Conservation (phyloP, 2,113 vertebrate genomes). For the Butorides virescens region DNA sequence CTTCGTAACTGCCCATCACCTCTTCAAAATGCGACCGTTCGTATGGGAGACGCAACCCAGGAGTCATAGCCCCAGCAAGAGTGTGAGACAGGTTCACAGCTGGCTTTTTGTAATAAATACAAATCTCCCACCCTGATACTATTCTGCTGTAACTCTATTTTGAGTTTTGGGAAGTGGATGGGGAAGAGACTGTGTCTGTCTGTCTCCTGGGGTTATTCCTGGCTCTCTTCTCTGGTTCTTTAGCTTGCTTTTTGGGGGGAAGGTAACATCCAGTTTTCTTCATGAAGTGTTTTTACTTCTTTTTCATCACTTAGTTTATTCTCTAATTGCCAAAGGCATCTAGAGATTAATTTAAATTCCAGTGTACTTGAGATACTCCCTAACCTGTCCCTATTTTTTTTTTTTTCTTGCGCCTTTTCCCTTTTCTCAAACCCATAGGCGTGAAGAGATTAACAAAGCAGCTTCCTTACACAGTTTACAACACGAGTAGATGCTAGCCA, state of each 20-base stretch:
- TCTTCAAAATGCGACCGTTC: rapidly evolving
- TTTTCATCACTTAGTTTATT: not conserved
- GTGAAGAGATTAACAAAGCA: not conserved
- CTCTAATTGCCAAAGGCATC: not conserved
- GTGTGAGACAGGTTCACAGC: not conserved
- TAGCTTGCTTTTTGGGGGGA: not conserved
- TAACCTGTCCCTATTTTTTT: not conserved
- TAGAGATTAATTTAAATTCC: not conserved
- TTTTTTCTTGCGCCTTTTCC: not conserved
- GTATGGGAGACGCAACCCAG: rapidly evolving
- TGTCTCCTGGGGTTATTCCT: not conserved
- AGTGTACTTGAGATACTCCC: not conserved
- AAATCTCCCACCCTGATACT: not conserved
- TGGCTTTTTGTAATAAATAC: not conserved
- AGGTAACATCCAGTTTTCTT: not conserved
- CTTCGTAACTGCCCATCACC: not conserved
- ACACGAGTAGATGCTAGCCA: rapidly evolving
- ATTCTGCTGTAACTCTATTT: not conserved
- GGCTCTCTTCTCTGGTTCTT: not conserved
- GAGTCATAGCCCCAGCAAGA: not conserved
- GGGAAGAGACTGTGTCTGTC: not conserved
- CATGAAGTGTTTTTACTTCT: not conserved
- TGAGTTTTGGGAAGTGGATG: not conserved
- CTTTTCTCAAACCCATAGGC: not conserved
- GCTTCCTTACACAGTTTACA: not conserved